A percentile compares a stretch with the other conserved stretches of the same genome.
Conservation (phyloP, 2,113 vertebrate species). For the Elanoides forficatus region DNA sequence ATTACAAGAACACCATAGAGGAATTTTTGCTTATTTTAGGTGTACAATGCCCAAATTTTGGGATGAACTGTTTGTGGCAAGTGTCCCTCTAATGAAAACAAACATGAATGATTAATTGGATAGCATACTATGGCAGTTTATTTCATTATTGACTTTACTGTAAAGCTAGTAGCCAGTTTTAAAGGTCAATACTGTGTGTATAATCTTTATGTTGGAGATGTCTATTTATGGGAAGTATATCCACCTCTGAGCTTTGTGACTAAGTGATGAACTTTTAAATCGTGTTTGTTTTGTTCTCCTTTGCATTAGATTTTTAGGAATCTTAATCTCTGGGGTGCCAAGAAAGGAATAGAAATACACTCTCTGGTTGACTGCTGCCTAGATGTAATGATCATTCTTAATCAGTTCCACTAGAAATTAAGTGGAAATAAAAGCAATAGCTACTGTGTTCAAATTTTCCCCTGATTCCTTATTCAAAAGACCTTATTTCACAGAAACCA, state of each 20-base stretch:
- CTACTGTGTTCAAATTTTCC: not conserved
- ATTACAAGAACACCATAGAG: not conserved
- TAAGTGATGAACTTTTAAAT: slow-evolving; percentile 25
- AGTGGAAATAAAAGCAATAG: slow-evolving; percentile 9
- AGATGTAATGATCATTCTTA: slow-evolving; percentile 25
- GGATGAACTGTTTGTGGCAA: not conserved
- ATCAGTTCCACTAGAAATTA: slow-evolving; percentile 51
- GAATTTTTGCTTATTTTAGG: not conserved
- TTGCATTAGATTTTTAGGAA: slow-evolving; percentile 38
- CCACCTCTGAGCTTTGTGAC: not conserved
- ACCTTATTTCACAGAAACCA: slow-evolving; percentile 4
- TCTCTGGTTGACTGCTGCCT: slow-evolving; percentile 19
- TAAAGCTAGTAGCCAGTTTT: slow-evolving; percentile 9
- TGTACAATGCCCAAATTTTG: not conserved
- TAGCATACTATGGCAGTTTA: not conserved
- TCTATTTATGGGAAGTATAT: not conserved
- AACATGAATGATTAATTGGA: not conserved
- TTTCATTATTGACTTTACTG: slow-evolving; percentile 31
- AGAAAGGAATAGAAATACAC: not conserved
- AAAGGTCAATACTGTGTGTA: slow-evolving; percentile 19
- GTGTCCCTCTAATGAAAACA: not conserved
- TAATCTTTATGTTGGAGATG: slow-evolving; percentile 7
- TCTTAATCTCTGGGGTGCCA: slow-evolving; percentile 16
- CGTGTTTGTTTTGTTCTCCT: slow-evolving; percentile 19
- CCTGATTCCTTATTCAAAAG: not conserved